Evolutionary conservation across 53 echinoderm and acorn worm genomes (phyloP).

Genomic region (Stichopus horrens): DNA sequence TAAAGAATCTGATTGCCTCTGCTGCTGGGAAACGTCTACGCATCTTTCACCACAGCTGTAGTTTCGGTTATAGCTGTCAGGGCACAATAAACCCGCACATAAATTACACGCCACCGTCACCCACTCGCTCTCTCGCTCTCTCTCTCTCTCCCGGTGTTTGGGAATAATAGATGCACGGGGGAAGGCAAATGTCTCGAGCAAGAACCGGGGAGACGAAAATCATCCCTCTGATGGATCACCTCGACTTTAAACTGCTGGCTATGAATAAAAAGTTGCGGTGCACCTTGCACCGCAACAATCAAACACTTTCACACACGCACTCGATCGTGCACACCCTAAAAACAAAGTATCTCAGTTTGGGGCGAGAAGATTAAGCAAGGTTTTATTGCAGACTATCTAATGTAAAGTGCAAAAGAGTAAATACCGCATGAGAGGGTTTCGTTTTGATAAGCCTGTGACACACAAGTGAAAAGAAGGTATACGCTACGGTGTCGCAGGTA

Average conservation of each 20-base stretch:
- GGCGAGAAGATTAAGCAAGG: no score
- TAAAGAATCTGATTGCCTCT: constrained; percentile 29
- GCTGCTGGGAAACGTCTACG: neutral
- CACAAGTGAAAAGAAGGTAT: neutral
- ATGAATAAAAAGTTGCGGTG: no score
- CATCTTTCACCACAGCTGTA: constrained; percentile 36
- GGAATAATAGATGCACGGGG: constrained; percentile 24
- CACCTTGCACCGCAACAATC: no score
- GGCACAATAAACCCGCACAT: constrained; percentile 35
- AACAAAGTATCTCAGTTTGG: no score
- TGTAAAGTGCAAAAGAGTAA: no score
- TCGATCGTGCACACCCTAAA: no score
- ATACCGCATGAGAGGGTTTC: no score
- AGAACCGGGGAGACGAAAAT: neutral
- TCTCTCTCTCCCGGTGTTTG: neutral
- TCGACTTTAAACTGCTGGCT: neutral
- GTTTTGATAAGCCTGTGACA: neutral
- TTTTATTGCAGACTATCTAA: no score
- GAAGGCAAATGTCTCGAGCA: neutral
- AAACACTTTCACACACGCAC: no score
- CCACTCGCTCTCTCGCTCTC: neutral
- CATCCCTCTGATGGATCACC: constrained; percentile 24
- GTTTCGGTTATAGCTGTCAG: constrained; percentile 14
- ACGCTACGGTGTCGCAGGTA: neutral
- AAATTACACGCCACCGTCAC: constrained; percentile 22